Evolutionary conservation across 2,888 invertebrate genomes (phyloP).

Genomic region (Drosophila nr. perissopoda): DNA sequence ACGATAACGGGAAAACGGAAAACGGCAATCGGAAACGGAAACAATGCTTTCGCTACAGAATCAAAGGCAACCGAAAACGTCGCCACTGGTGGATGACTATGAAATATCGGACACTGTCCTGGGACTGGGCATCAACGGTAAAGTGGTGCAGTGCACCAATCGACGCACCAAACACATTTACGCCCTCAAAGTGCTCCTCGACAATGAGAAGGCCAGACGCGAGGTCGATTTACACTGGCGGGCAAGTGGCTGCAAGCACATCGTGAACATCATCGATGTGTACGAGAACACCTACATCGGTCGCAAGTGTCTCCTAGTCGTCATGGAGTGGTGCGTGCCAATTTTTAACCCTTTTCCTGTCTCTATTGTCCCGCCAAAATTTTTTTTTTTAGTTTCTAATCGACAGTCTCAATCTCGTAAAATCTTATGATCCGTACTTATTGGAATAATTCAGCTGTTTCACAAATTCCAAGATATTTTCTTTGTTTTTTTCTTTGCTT

Average conservation of each 20-base stretch:
- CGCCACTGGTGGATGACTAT: conserved; percentile 95
- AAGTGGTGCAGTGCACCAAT: conserved; percentile 97
- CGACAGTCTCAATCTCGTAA: not conserved
- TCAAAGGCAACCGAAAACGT: conserved; percentile 88
- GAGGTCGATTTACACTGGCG: conserved; percentile 98
- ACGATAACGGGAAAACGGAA: not conserved
- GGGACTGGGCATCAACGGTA: conserved; percentile 98
- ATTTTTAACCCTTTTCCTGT: not conserved
- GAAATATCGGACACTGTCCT: conserved; percentile 96
- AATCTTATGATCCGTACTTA: not conserved
- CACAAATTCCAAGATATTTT: not conserved
- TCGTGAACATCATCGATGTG: conserved; percentile 95
- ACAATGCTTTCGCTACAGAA: conserved; percentile 73
- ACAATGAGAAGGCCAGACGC: conserved; percentile 95
- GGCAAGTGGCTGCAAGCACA: conserved; percentile 95
- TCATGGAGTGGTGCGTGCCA: conserved; percentile 97
- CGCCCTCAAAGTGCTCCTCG: conserved; percentile 96
- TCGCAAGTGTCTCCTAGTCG: conserved; percentile 95
- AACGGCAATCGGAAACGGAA: not conserved
- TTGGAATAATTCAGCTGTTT: not conserved
- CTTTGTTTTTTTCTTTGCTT: not conserved
- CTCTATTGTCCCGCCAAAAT: not conserved
- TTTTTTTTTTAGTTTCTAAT: not conserved
- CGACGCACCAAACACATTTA: conserved; percentile 91
- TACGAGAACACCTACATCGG: conserved; percentile 98